These are phyloP conservation scores for Drosophila lowei DNA, from an alignment of 1,140 invertebrate species.

Conservation along the genomic window DNA sequence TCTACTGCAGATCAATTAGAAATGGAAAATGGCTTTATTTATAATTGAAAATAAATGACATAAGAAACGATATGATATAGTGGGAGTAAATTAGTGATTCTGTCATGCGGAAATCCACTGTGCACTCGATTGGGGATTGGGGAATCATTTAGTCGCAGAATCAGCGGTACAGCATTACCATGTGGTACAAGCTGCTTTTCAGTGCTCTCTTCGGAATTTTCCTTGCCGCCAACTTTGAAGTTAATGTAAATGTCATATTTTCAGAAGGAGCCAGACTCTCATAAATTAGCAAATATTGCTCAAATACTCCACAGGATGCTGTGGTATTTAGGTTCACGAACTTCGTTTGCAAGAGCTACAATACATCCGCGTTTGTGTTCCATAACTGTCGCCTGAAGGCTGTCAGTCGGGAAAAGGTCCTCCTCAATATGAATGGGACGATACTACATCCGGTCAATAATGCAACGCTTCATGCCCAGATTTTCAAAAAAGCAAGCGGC, in stretches of 20 bases:
- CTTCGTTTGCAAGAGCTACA: conserved; percentile 15
- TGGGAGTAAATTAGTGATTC: no score
- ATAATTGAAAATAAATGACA: no score
- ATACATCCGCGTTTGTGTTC: conserved; percentile 17
- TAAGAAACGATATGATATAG: no score
- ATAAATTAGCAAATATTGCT: neutral
- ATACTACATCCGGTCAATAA: conserved; percentile 4
- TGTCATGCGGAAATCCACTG: no score
- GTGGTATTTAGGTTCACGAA: conserved; percentile 30
- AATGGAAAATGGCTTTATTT: no score
- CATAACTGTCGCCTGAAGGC: conserved; percentile 27
- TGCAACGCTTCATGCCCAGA: conserved; percentile 1
- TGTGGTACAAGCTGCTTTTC: no score
- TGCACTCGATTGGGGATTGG: no score
- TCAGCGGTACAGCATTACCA: no score
- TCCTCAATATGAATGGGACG: conserved; percentile 17
- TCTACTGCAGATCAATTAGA: no score
- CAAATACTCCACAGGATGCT: conserved; percentile 12
- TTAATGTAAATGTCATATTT: neutral
- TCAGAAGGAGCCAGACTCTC: no score
- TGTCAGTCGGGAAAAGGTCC: neutral
- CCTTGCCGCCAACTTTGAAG: conserved; percentile 8
- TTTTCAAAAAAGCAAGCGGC: conserved; percentile 23
- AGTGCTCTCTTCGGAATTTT: conserved; percentile 25
- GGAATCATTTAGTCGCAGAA: no score